Conservation (phyloP, 2,797 vertebrate genomes). For the Urocyon cinereoargenteus region DNA sequence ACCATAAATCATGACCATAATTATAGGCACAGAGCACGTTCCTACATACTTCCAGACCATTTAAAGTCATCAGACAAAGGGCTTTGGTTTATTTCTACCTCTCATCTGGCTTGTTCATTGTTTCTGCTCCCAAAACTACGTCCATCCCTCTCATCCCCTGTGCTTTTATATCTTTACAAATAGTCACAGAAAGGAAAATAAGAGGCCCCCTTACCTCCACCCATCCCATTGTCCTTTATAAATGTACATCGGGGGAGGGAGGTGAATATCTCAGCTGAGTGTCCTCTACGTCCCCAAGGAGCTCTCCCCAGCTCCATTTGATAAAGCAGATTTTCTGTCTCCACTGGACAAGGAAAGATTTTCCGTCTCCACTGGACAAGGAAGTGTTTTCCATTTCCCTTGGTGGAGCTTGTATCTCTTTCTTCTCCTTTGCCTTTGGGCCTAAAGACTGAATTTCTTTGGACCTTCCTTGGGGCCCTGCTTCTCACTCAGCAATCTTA, state of each 20-base stretch:
- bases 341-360: neutral
- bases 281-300: too few relatives aligned
- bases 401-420: fast-evolving
- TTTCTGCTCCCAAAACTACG: neutral
- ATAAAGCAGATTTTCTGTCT: neutral
- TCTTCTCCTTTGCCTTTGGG: neutral
- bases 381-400: neutral
- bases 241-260: neutral
- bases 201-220: neutral
- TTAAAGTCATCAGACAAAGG: neutral
- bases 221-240: neutral
- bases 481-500: neutral
- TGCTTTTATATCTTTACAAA: neutral
- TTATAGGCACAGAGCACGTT: neutral
- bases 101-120: neutral
- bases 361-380: neutral
- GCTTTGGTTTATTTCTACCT: neutral
- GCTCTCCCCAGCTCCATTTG: neutral
- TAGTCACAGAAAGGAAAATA: neutral
- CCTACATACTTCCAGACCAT: neutral
- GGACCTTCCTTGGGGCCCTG: neutral
- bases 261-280: neutral
- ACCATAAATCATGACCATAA: neutral
- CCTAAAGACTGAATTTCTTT: neutral
- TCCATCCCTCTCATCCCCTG: neutral